Evolutionary conservation across 2,888 invertebrate genomes (phyloP).

Genomic region (Dicranocentrus wangi): DNA sequence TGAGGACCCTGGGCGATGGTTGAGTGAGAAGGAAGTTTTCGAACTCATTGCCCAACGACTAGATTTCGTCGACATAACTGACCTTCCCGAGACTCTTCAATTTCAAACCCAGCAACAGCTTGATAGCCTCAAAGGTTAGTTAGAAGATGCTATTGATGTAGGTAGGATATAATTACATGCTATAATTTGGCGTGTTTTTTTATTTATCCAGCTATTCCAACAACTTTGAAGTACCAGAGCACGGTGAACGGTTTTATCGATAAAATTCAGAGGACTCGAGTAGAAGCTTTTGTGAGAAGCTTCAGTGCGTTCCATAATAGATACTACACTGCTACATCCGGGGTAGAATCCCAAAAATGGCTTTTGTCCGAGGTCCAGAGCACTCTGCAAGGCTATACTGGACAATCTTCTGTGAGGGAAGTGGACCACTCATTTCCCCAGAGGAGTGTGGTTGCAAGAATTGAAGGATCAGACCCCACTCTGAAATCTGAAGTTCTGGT

Average conservation of each 20-base stretch:
- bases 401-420: conserved; percentile 28
- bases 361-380: conserved; percentile 36
- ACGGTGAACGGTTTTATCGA: conserved; percentile 12
- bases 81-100: no score
- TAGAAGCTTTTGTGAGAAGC: conserved; percentile 16
- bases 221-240: conserved; percentile 18
- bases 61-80: conserved; percentile 44
- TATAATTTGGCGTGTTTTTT: background rate
- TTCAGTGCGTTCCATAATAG: conserved; percentile 53
- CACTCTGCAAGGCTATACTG: conserved; percentile 38
- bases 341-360: conserved; percentile 31
- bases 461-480: conserved; percentile 49
- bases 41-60: background rate
- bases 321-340: conserved; percentile 40
- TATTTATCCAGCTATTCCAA: conserved; percentile 31
- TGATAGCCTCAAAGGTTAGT: background rate
- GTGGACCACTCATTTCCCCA: conserved; percentile 47
- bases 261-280: conserved; percentile 16
- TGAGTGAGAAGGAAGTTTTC: conserved; percentile 15
- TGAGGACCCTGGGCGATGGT: conserved; percentile 35
- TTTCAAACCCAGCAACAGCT: background rate
- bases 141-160: background rate
- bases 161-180: background rate
- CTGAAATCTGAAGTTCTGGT: conserved; percentile 50
- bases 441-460: conserved; percentile 53